phyloP scores from a whole-genome alignment of 2,888 invertebrate genomes.

The Notocelia uddmanniana region DNA sequence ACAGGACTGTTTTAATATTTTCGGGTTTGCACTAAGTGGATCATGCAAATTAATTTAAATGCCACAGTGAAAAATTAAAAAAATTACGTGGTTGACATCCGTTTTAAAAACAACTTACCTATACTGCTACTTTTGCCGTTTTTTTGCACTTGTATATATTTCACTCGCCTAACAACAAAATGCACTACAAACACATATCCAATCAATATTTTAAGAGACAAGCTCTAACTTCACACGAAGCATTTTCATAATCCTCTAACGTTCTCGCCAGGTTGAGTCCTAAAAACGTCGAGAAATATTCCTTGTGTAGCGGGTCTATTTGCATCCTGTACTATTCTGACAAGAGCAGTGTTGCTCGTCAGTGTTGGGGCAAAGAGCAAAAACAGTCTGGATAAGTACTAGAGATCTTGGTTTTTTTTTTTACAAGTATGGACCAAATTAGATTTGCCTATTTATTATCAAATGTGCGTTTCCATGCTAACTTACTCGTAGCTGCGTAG shows the following conservation, averaged over 20 bases:
- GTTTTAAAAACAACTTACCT: constrained; percentile 50
- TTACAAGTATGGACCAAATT: too few relatives aligned
- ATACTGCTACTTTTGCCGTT: constrained; percentile 20
- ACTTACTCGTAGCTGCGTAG: too few relatives aligned
- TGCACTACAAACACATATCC: not conserved
- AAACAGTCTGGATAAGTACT: constrained; percentile 17
- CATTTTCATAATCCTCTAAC: constrained; percentile 47
- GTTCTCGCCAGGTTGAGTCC: constrained; percentile 53
- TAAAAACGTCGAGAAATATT: constrained; percentile 59
- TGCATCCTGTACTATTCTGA: constrained; percentile 65
- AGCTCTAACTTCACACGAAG: constrained; percentile 13
- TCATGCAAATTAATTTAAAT: constrained; percentile 73
- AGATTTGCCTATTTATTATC: too few relatives aligned
- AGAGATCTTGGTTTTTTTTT: too few relatives aligned
- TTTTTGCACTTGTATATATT: not conserved
- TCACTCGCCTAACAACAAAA: not conserved
- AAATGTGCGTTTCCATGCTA: too few relatives aligned
- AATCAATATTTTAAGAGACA: not conserved
- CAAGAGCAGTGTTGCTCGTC: constrained; percentile 56
- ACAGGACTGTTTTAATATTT: constrained; percentile 72
- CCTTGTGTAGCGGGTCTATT: constrained; percentile 61
- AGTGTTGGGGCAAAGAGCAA: constrained; percentile 45
- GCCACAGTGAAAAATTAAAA: constrained; percentile 72
- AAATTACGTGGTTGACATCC: constrained; percentile 59
- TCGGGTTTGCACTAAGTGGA: constrained; percentile 61